Evolutionary conservation across 2,113 vertebrate genomes (phyloP).

Genomic region (Callocephalon fimbriatum): DNA sequence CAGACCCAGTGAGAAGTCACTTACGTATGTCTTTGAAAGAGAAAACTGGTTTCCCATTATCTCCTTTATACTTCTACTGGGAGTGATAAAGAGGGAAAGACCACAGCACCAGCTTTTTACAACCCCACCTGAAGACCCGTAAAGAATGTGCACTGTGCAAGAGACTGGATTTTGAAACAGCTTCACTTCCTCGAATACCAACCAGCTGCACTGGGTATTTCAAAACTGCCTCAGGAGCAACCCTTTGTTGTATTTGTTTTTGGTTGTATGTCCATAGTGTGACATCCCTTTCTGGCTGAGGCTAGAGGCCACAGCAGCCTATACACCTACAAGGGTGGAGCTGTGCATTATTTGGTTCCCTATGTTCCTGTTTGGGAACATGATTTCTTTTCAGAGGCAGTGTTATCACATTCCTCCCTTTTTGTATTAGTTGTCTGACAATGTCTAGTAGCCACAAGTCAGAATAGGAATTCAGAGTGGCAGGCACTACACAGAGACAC

Average conservation of each 20-base stretch:
- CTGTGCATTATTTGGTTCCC: neutral
- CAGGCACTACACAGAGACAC: neutral
- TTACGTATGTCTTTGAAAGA: neutral
- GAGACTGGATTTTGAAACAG: neutral
- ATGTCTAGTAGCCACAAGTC: neutral
- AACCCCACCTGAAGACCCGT: neutral
- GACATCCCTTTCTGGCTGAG: neutral
- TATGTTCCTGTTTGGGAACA: neutral
- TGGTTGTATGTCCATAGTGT: fast-evolving
- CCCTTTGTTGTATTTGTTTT: neutral
- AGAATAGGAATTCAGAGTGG: neutral
- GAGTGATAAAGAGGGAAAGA: neutral
- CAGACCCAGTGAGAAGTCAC: neutral
- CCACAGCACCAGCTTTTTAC: neutral
- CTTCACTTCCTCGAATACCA: neutral
- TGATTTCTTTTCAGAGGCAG: neutral
- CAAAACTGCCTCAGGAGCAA: neutral
- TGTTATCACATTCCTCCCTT: neutral
- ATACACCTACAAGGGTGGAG: neutral
- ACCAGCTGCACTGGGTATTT: neutral
- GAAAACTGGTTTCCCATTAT: neutral
- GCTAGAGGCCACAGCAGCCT: neutral
- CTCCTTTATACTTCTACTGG: neutral
- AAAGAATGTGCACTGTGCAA: neutral
- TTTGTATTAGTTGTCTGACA: neutral